A percentile compares a stretch with the other conserved stretches of the same genome.
These are phyloP conservation scores for Oostethus manadensis DNA, from an alignment of 2,113 vertebrate genomes.

Conservation along the genomic window DNA sequence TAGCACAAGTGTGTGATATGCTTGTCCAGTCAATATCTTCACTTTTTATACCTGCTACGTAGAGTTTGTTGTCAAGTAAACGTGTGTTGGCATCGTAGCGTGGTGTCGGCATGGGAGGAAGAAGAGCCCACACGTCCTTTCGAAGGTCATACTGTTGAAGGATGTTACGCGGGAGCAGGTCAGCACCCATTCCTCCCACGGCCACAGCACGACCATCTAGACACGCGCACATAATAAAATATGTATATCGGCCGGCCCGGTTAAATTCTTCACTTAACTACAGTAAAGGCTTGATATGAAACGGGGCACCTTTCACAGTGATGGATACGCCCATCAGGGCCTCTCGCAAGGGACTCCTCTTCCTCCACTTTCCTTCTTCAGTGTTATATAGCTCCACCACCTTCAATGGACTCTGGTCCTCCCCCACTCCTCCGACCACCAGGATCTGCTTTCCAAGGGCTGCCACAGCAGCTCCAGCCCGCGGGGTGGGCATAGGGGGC, in stretches of 20 bases:
- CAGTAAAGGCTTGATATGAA: too few relatives aligned
- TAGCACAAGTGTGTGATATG: not conserved
- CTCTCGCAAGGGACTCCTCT: conserved; percentile 83
- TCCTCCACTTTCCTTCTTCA: conserved; percentile 94
- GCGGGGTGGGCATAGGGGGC: conserved; percentile 83
- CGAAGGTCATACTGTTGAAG: conserved; percentile 93
- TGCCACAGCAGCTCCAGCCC: conserved; percentile 83
- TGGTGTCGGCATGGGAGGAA: conserved; percentile 89
- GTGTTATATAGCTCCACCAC: conserved; percentile 89
- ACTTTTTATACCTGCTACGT: conserved; percentile 78
- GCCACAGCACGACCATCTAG: conserved; percentile 87
- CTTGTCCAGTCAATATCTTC: not conserved
- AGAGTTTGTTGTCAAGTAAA: conserved; percentile 86
- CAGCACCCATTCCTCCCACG: conserved; percentile 89
- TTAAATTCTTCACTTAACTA: too few relatives aligned
- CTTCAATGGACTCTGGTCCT: conserved; percentile 85
- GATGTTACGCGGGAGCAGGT: conserved; percentile 85
- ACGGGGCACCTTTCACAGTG: conserved; percentile 85
- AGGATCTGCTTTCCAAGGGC: conserved; percentile 90
- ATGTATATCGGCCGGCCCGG: too few relatives aligned
- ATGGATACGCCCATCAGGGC: conserved; percentile 91
- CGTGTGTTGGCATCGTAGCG: conserved; percentile 86
- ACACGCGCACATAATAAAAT: not conserved
- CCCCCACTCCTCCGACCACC: conserved; percentile 89
- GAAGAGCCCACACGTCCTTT: conserved; percentile 92